Conservation (phyloP, 2,888 invertebrate species). For the Drosophila dives region DNA sequence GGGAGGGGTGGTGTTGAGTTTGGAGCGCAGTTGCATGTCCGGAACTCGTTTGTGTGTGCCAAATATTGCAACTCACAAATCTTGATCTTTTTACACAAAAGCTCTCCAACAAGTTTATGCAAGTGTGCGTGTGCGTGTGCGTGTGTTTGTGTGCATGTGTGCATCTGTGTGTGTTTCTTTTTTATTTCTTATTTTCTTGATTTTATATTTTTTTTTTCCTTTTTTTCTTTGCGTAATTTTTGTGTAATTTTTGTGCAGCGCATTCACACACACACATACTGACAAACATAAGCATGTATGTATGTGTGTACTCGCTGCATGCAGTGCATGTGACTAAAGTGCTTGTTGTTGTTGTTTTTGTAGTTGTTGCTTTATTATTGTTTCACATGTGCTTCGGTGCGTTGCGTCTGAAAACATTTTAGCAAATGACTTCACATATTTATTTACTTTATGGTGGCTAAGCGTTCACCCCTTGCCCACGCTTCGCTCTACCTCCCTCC, state of each 20-base stretch:
- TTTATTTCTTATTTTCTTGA: constrained; percentile 17
- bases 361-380: constrained; percentile 32
- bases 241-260: constrained; percentile 48
- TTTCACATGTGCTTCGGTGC: constrained; percentile 58
- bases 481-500: not conserved
- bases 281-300: not conserved
- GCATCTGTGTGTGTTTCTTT: constrained; percentile 14
- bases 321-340: constrained; percentile 49
- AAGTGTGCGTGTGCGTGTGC: constrained; percentile 7
- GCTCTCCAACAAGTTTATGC: constrained; percentile 52
- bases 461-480: constrained; percentile 12
- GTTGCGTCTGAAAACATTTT: constrained; percentile 67
- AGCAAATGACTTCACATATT: constrained; percentile 82
- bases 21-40: constrained; percentile 55
- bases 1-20: not conserved
- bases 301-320: constrained; percentile 2
- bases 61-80: constrained; percentile 77
- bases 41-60: constrained; percentile 77
- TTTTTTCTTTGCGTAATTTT: constrained; percentile 67
- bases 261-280: constrained; percentile 18
- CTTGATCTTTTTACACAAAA: constrained; percentile 59
- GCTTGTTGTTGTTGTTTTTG: constrained; percentile 9
- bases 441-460: constrained; percentile 48
- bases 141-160: not conserved
- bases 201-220: constrained; percentile 46